Evolutionary conservation across 2,888 invertebrate genomes (phyloP), one percentile per base, ranked within the genome.

Genomic region (Ecliptopera silaceata): DNA sequence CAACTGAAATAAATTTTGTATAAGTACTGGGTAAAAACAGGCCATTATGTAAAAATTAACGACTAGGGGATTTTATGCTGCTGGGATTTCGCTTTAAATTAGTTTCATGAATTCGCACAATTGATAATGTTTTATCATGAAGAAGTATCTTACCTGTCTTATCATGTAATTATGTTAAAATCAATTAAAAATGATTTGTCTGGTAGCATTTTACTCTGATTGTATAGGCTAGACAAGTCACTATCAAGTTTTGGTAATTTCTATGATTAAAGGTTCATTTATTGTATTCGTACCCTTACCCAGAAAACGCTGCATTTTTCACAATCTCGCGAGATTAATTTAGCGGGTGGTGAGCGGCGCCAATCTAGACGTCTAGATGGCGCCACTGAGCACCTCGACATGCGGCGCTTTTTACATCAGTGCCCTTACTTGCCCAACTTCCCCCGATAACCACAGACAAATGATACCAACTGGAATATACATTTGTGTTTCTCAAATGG

Each of bases 281-380:
- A 2, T 20, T 4, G 6, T 26, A 26, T 26, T 26, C 26, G 6
- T 26, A 26, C 8, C 1, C 3, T 69, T 65, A 64, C 64, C 54
- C 57, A 57, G 65, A 65, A 65, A 61, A 66, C 56, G 60, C 57
- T 59, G 65, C 64, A 70, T 66, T 68, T 69, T 61, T 61, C 65
- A 71, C 71, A 73, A 75, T 75, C 75, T 79, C 77, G 61, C 61
- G 70, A 84, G 86, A 87, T 88, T 86, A 86, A 86, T 86, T 84
- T 84, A 72, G 75, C 76, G 79, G 75, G 72, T 72, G 76, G 74
- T 67, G 71, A 68, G 66, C 70, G 76, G 79, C 77, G 83, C 80
- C 88, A 82, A 88, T 90, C 83, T 89, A 90, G 90, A 90, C 90
- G 90, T 90, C 90, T 90, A 89, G 82, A 89, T 89, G 85, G 84